Evolutionary conservation across 2,797 vertebrate species (phyloP), one percentile per base, ranked within the genome.

Genomic region (Hippoglossus hippoglossus): DNA sequence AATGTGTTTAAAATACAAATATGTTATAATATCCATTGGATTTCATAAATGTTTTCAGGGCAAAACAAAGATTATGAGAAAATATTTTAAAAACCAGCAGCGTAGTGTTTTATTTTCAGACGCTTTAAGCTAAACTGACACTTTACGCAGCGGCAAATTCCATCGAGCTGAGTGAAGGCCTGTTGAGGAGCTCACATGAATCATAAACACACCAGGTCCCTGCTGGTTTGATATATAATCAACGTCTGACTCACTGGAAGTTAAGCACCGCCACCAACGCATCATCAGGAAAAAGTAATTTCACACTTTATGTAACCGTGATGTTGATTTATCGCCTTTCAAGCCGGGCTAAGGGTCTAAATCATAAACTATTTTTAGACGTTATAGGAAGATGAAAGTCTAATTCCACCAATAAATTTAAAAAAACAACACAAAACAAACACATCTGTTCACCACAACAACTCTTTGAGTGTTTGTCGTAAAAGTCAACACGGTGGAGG

Each of bases 391-490:
- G 31, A 57, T 13, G 28, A 58, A 1, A n/a, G 49, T 58, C 41
- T 54, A 52, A 44, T 57, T 13, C 61, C n/a, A 64, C 25, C 39
- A 55, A 56, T 66, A 13, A 65, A 12, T 11, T 11, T 1, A 25
- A 7, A 39, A 31, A 60, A 24, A 44, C 34, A 24, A 53, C 24
- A 36, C 1, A 41, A 18, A 46, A 75, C 24, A 39, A 64, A 28
- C 22, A 69, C 73, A 84, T 71, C 79, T 82, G 73, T 55, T 75
- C 6, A 39, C 22, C 22, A 59, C 36, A 60, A 59, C 22, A 62
- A 59, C 15, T 52, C 10, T 31, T 6, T 60, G 49, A 57, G 5
- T 3, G 11, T 54, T 26, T 25, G 62, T 28, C 25, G 28, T 61
- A 25, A 64, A 71, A 71, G 50, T 22, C 28, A 63, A 63, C 6